These are phyloP conservation scores for Bembecia ichneumoniformis DNA, from an alignment of 2,888 invertebrate species.

Conservation along the genomic window DNA sequence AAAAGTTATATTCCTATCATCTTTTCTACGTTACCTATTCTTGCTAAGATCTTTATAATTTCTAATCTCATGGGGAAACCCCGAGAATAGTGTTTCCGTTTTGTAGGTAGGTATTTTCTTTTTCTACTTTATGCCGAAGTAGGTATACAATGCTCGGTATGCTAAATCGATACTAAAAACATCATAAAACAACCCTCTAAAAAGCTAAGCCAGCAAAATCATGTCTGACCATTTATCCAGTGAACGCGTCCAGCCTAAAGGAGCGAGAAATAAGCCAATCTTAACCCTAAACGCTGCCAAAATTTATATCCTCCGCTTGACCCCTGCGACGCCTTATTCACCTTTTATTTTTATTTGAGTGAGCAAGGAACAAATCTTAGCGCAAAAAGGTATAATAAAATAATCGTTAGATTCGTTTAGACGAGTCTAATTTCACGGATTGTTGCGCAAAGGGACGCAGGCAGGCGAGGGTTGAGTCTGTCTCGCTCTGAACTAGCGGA, in stretches of 20 bases:
- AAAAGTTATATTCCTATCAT: too few species aligned
- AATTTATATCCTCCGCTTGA: conserved; percentile 63
- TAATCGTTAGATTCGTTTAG: conserved; percentile 73
- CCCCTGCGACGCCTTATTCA: conserved; percentile 65
- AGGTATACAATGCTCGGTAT: too few species aligned
- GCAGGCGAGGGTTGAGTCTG: conserved; percentile 35
- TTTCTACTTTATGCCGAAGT: too few species aligned
- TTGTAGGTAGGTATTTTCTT: too few species aligned
- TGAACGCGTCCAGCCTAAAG: conserved; percentile 40
- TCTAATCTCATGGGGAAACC: too few species aligned
- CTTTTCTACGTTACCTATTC: too few species aligned
- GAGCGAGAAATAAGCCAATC: conserved; percentile 63
- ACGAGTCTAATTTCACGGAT: conserved; percentile 71
- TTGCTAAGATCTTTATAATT: too few species aligned
- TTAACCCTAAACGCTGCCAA: conserved; percentile 51
- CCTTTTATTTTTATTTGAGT: conserved; percentile 73
- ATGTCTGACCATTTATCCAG: conserved; percentile 16
- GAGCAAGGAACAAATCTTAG: conserved; percentile 73
- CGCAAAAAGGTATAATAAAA: conserved; percentile 72
- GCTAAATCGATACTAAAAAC: neutral
- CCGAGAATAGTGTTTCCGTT: too few species aligned
- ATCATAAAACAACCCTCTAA: neutral
- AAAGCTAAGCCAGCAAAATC: conserved; percentile 9
- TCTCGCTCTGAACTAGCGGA: conserved; percentile 25
- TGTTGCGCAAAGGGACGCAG: conserved; percentile 63